These are phyloP conservation scores for Elgaria multicarinata DNA, from an alignment of 2,113 vertebrate species.

Conservation along the genomic window DNA sequence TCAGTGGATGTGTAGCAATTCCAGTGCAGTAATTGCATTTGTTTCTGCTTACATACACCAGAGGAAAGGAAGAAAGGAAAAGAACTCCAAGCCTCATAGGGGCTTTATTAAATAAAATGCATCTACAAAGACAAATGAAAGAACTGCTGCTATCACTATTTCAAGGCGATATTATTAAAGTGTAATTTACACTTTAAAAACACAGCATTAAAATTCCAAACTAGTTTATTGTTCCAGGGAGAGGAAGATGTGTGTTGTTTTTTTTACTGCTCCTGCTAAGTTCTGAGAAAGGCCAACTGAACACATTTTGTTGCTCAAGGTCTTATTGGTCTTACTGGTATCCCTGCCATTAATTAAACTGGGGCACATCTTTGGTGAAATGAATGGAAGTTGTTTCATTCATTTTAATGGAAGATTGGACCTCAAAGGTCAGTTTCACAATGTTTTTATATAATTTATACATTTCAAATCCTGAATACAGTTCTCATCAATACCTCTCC, in stretches of 20 bases:
- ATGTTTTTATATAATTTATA: no score
- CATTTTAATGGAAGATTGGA: neutral
- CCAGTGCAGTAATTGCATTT: neutral
- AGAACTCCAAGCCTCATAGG: neutral
- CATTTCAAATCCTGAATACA: no score
- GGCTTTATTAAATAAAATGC: slow-evolving; percentile 20
- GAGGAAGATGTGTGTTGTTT: neutral
- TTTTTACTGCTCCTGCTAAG: neutral
- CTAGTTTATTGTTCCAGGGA: neutral
- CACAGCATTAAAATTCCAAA: neutral
- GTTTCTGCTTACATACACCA: slow-evolving; percentile 6
- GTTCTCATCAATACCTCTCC: no score
- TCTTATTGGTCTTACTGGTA: neutral
- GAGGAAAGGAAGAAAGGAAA: neutral
- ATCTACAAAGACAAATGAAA: slow-evolving; percentile 11
- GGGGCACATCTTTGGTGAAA: neutral
- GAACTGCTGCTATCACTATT: neutral
- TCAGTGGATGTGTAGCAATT: neutral
- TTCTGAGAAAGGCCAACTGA: neutral
- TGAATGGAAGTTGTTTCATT: neutral
- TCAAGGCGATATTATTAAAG: neutral
- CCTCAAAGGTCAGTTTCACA: neutral
- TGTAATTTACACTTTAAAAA: neutral
- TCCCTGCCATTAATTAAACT: neutral
- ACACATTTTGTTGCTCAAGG: neutral